Base-by-base conservation (phyloP, 1,140 invertebrate species). In the Aplysia californica region DNA sequence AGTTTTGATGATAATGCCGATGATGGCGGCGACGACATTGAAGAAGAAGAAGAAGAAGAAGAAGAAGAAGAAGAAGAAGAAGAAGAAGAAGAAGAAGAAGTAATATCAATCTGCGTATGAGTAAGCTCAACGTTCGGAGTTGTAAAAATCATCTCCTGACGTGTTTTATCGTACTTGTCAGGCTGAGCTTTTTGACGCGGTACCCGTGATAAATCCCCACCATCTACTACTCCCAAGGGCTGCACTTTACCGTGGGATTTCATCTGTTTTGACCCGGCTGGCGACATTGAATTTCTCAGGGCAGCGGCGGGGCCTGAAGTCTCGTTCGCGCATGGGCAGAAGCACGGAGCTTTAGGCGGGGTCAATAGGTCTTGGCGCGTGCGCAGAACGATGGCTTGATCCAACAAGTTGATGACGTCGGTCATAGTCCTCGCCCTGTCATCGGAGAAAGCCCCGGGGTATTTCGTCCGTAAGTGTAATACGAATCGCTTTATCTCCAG, bases 401-500 rank as follows among this genome's bases (percentile, higher is more conserved):
- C 61, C 15, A 83, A 59, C 10, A 75, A 41, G 44, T 61, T 23
- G 26, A 83, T 66, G 1, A 83, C 58, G 65, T 80, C 80, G 39
- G 81, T 67, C 65, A 83, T 65, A 2, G 72, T 76, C 44, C 75
- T 70, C 23, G 64, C 79, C 23, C 80, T 70, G 18, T 66, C 72
- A 29, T 71, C 55, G 18, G 59, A 61, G 64, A 83, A 79, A 20
- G 74, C 61, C 2, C 66, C 72, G 1, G 81, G 78, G 64, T 80
- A 78, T 35, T 77, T 69, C 18, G 58, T 23, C 38, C 75, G 75
- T 56, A 85, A 68, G 70, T 76, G 70, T 6, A 65, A 33, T n/a
- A 82, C 71, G 38, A 85, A 85, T 15, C 80, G 75, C 26, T 77
- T 69, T 21, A 85, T 31, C 61, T 85, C 84, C 5, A 73, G 58